These are phyloP conservation scores for Orgyia antiqua DNA, from an alignment of 2,888 invertebrate genomes.

Conservation along the genomic window DNA sequence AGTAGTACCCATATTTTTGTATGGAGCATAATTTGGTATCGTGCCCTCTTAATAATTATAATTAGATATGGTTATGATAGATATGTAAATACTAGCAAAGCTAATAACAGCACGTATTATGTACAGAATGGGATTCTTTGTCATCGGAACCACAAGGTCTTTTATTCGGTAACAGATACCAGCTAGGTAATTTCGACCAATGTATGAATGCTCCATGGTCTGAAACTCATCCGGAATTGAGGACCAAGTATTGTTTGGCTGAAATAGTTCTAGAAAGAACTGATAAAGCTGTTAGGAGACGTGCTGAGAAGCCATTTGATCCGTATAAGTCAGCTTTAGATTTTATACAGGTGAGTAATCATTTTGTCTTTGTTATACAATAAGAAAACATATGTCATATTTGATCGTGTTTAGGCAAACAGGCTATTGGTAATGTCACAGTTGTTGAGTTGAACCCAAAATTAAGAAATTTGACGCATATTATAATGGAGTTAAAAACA, in stretches of 20 bases:
- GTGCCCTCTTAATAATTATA: too few species aligned
- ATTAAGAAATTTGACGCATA: too few species aligned
- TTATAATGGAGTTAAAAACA: too few species aligned
- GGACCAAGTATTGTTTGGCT: constrained; percentile 69
- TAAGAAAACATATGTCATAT: too few species aligned
- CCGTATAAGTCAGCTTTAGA: constrained; percentile 65
- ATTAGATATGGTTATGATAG: too few species aligned
- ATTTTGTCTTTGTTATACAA: background rate
- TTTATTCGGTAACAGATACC: constrained; percentile 74
- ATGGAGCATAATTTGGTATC: too few species aligned
- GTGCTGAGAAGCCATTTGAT: constrained; percentile 33
- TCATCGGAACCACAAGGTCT: constrained; percentile 77
- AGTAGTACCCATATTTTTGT: too few species aligned
- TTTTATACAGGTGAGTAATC: constrained; percentile 53
- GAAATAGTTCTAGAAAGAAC: constrained; percentile 59
- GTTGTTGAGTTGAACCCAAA: too few species aligned
- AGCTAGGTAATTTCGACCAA: constrained; percentile 80
- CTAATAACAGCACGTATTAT: too few species aligned
- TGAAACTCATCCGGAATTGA: constrained; percentile 40
- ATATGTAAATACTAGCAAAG: too few species aligned
- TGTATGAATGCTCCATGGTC: constrained; percentile 65
- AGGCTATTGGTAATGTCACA: too few species aligned
- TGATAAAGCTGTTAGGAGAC: constrained; percentile 38
- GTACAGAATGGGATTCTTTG: constrained; percentile 81
- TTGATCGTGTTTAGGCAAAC: too few species aligned